These are phyloP conservation scores for Volucella zonaria DNA, from an alignment of 2,888 invertebrate genomes.

Conservation along the genomic window DNA sequence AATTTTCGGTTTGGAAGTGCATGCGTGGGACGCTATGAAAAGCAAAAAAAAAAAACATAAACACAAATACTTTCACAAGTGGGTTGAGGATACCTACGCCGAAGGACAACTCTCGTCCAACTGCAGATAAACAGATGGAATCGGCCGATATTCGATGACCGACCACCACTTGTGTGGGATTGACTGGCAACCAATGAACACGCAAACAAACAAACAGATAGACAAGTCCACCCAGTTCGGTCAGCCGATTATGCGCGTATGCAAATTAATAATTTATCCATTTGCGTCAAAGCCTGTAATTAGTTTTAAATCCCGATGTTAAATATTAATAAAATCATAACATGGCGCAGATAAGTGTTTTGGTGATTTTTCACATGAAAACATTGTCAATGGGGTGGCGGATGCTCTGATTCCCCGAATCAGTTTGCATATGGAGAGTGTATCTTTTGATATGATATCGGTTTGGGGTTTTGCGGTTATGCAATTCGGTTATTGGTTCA, in stretches of 20 bases:
- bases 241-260: constrained; percentile 64
- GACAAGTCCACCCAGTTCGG: background rate
- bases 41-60: background rate
- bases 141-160: background rate
- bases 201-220: constrained; percentile 17
- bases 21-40: background rate
- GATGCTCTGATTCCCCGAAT: background rate
- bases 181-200: constrained; percentile 10
- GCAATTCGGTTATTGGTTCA: constrained; percentile 41
- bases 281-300: constrained; percentile 72
- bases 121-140: constrained; percentile 53
- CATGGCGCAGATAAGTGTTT: constrained; percentile 50
- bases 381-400: background rate
- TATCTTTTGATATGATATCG: constrained; percentile 6
- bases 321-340: constrained; percentile 71
- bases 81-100: constrained; percentile 24
- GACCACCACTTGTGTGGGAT: constrained; percentile 24
- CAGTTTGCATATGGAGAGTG: background rate
- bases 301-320: constrained; percentile 73
- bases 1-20: background rate
- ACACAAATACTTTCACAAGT: background rate
- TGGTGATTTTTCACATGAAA: constrained; percentile 45
- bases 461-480: constrained; percentile 40
- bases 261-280: constrained; percentile 73
- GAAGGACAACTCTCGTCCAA: constrained; percentile 7